Base-by-base conservation (phyloP, 2,113 vertebrate genomes). In the Furnarius figulus region DNA sequence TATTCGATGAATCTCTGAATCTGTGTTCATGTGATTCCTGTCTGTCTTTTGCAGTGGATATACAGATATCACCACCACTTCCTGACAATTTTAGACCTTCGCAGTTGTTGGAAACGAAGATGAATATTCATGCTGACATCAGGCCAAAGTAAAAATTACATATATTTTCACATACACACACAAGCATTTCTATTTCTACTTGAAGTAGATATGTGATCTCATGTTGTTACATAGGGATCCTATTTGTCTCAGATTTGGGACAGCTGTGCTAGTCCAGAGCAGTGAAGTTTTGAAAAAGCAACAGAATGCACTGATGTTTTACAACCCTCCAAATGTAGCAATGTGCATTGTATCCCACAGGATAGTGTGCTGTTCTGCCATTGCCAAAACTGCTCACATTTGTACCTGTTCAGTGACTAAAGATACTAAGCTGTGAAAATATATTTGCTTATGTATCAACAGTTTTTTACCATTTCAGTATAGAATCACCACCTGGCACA, bases 11-110 rank as follows among this genome's bases (percentile, higher is more conserved):
- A 40, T 40, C 55, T 63, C 37, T 85, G 31, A 40, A 40, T 40
- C 55, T 59, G n/a, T 85, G 28, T 61, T 84, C 10, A 42, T 59
- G 3, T 56, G 71, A 87, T 39, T 93, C 71, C 44, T 73, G 11
- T 90, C 73, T 88, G 24, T 93, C 78, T 97, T 83, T 94, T 95
- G 33, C 89, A 98, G 98, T 95, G 94, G 59, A 90, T 35, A 49
- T 89, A 35, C 87, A 96, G 31, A 37, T 96, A 39, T 94, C 84
- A 55, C 93, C 95, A 53, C 59, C 91, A 9, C 40, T 96, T 49
- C 37, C 90, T 25, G 93, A 72, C 6, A 52, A 95, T 27, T 90
- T 96, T 25, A 95, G 62, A 71, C 40, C 89, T 22, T 55, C 85
- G 28, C 91, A 97, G 59, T 15, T 98, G 84, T 75, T 97, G 74